A percentile compares a stretch with the other conserved stretches of the same genome.
These are phyloP conservation scores for Apostichopus leukothele DNA, from an alignment of 53 echinoderm and acorn worm genomes.

Conservation along the genomic window DNA sequence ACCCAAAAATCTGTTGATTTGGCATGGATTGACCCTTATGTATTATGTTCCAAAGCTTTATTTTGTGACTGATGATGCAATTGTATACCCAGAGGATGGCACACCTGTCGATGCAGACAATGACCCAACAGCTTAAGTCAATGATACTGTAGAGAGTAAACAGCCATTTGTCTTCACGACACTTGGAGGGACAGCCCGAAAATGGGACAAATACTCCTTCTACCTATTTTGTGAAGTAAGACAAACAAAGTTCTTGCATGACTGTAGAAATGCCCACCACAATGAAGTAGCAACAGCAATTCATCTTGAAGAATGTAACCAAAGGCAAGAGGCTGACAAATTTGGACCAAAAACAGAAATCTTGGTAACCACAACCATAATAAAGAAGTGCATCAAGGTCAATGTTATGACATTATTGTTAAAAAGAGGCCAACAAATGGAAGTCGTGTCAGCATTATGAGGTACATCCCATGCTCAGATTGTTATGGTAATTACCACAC, in stretches of 20 bases:
- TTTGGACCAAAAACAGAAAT: conserved; percentile 50
- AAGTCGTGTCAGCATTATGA: too few species aligned
- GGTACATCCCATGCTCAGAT: too few species aligned
- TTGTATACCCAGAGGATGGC: not conserved
- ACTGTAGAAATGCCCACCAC: conserved; percentile 39
- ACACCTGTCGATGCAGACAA: not conserved
- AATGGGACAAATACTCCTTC: conserved; percentile 42
- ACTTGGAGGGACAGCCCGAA: not conserved
- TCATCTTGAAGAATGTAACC: conserved; percentile 32
- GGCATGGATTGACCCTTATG: too few species aligned
- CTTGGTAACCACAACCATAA: conserved; percentile 57
- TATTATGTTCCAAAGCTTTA: conserved; percentile 15
- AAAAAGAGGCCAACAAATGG: not conserved
- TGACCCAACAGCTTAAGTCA: not conserved
- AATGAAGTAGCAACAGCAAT: conserved; percentile 39
- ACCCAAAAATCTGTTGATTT: too few species aligned
- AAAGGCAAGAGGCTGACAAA: conserved; percentile 21
- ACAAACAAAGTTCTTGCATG: conserved; percentile 47
- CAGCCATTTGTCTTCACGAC: not conserved
- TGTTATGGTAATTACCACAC: too few species aligned
- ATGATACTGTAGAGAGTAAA: not conserved
- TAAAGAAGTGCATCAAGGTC: conserved; percentile 26
- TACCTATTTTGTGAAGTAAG: conserved; percentile 40
- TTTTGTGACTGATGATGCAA: conserved; percentile 8
- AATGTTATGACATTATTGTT: conserved; percentile 21